phyloP scores from a whole-genome alignment of 2,888 invertebrate species.

The Pristionchus entomophagus region DNA sequence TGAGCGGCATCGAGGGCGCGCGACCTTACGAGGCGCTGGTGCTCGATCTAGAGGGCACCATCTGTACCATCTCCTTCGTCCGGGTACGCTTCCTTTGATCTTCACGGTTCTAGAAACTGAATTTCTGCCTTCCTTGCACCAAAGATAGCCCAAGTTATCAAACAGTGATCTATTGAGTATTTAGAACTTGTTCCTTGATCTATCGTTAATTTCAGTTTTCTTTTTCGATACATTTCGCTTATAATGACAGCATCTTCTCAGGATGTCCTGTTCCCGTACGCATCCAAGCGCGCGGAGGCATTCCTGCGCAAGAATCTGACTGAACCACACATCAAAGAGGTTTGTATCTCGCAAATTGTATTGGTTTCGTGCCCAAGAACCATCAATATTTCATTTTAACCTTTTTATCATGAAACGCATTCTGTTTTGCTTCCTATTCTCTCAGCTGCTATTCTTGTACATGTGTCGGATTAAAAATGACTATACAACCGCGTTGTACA shows the following conservation, averaged over 20 bases:
- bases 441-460: too few species aligned
- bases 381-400: too few species aligned
- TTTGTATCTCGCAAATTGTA: not conserved
- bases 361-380: not conserved
- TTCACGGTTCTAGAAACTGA: too few species aligned
- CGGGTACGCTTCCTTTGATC: slow-evolving; percentile 2
- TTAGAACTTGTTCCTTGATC: not conserved
- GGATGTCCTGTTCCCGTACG: slow-evolving; percentile 47
- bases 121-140: too few species aligned
- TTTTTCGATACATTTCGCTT: too few species aligned
- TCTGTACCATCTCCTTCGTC: slow-evolving; percentile 48
- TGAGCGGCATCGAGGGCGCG: slow-evolving; percentile 19
- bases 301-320: not conserved
- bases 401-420: too few species aligned
- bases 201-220: too few species aligned
- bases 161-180: not conserved
- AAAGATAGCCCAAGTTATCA: too few species aligned
- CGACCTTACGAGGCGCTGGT: slow-evolving; percentile 34
- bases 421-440: too few species aligned
- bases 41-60: slow-evolving; percentile 44
- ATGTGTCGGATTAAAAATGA: too few species aligned
- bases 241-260: not conserved
- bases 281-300: not conserved
- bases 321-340: not conserved
- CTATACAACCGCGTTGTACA: too few species aligned